Evolutionary conservation across 2,888 invertebrate species (phyloP), one percentile per base, ranked within the genome.

Genomic region (Temnothorax unifasciatus): DNA sequence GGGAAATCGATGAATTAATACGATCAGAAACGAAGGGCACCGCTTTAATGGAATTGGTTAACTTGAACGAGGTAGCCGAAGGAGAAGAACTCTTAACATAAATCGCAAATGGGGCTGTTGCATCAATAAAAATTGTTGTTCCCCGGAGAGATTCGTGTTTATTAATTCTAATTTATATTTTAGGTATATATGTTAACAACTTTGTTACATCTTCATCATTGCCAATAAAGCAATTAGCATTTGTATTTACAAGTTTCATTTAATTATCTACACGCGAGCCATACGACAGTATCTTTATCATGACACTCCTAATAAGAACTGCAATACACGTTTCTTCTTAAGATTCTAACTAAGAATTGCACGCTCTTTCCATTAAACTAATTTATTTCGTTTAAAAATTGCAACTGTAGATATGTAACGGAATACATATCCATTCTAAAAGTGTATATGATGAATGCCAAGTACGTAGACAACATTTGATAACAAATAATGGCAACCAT

Each of bases 21-120:
- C 96, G 97, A 89, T 96, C 97, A 52, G 98, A 99, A 93, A 98
- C 98, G 0, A 98, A 98, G 95, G 98, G 98, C 15, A 96, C 96
- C 89, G 99, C 98, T n/a, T 96, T 97, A 76, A 95, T 99, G 93
- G 99, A 99, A 95, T 96, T 99, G 74, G 95, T 99, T 3, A 98
- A 97, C 93, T 96, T 99, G 84, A 99, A 99, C 94, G 99, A 99
- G 96, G 97, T 99, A 92, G 96, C 97, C 13, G 98, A 98, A 95
- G 98, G 97, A 38, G 98, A 99, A 92, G 98, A 99, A 95, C 94
- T 97, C 73, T 95, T 97, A 85, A 96, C 96, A 89, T 96, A 93
- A 94, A 82, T 57, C n/a, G 47, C 73, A 18, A 75, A 63, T 50
- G 13, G 47, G 34, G 13, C 38, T 6, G 71, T 68, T 34, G 15